Evolutionary conservation across 2,113 vertebrate genomes (phyloP).

Genomic region (Lophochroa leadbeateri): DNA sequence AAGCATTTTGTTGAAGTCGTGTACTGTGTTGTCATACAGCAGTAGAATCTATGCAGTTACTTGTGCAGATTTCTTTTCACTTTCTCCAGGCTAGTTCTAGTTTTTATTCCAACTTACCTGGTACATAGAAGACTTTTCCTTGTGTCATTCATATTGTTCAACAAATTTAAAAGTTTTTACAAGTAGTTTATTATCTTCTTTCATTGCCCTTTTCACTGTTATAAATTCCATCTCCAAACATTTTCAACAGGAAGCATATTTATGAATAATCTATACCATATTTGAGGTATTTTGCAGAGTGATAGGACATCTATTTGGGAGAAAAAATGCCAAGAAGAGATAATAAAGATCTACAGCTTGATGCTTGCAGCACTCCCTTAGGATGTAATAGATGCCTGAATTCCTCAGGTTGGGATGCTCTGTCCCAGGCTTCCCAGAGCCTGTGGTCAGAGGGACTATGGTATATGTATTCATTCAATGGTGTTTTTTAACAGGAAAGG

Average conservation of each 20-base stretch:
- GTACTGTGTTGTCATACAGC: neutral
- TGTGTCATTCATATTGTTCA: neutral
- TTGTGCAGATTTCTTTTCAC: neutral
- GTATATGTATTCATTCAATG: neutral
- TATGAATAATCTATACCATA: neutral
- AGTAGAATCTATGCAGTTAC: neutral
- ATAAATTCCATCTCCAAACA: neutral
- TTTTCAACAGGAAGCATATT: neutral
- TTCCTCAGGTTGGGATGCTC: neutral
- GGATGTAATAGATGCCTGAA: neutral
- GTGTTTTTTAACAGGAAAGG: neutral
- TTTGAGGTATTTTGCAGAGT: neutral
- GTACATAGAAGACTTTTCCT: neutral
- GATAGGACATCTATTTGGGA: neutral
- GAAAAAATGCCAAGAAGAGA: neutral
- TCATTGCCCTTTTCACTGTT: neutral
- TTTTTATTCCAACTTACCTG: neutral
- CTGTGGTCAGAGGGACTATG: neutral
- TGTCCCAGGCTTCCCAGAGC: neutral
- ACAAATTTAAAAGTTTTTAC: neutral
- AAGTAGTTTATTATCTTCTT: neutral
- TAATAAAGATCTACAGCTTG: neutral
- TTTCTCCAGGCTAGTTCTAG: neutral
- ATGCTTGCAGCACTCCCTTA: neutral
- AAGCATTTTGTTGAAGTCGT: neutral